Evolutionary conservation across 1,140 invertebrate genomes (phyloP).

Genomic region (Neuroterus valhalla): DNA sequence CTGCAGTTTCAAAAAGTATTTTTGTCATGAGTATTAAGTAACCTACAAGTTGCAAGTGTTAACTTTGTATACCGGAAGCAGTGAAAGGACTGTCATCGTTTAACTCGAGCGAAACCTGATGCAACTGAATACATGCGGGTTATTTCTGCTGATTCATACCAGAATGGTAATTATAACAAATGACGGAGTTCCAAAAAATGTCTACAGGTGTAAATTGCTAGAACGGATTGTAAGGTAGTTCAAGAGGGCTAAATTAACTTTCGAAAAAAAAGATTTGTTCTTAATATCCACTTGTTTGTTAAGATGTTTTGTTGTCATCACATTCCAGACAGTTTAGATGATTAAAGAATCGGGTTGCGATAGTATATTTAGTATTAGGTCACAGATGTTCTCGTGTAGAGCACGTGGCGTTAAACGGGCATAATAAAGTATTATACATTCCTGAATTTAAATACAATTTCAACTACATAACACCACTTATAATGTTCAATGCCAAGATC

Average conservation of each 20-base stretch:
- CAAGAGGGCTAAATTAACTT: too few species aligned
- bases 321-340: background rate
- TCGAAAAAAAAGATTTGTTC: too few species aligned
- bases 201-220: background rate
- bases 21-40: too few species aligned
- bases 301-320: background rate
- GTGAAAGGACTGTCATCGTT: constrained; percentile 1
- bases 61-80: background rate
- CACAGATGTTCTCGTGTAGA: constrained; percentile 9
- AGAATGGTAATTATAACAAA: background rate
- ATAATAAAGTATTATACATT: background rate
- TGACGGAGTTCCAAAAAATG: background rate
- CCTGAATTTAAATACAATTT: background rate
- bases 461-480: background rate
- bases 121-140: background rate
- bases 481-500: constrained; percentile 11
- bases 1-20: too few species aligned
- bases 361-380: constrained; percentile 12
- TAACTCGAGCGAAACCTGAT: background rate
- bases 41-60: background rate
- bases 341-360: background rate
- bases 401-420: background rate
- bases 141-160: background rate
- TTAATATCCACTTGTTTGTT: background rate
- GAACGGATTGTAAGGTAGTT: too few species aligned